These are phyloP conservation scores for Stenolophus ochropezus DNA, from an alignment of 2,888 invertebrate genomes.

Conservation along the genomic window DNA sequence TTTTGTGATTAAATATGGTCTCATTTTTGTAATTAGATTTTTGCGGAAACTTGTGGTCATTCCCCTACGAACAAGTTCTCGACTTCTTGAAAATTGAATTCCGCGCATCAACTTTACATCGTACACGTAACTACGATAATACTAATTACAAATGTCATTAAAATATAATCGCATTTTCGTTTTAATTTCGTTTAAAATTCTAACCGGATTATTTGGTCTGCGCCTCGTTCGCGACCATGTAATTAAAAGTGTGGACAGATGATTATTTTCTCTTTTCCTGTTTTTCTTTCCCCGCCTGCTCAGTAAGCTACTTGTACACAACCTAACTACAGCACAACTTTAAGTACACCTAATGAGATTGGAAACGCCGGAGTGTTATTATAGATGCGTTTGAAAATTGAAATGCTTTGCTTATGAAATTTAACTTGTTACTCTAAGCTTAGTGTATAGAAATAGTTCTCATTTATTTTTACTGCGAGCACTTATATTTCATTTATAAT, in stretches of 20 bases:
- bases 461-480: neutral
- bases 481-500: neutral
- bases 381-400: neutral
- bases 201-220: conserved; percentile 36
- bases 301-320: neutral
- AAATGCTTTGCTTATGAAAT: neutral
- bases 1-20: too few relatives aligned
- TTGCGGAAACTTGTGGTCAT: neutral
- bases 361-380: neutral
- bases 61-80: neutral
- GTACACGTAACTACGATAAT: conserved; percentile 40
- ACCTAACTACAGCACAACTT: neutral
- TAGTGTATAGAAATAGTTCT: neutral
- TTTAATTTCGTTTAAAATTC: conserved; percentile 49
- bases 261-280: conserved; percentile 42
- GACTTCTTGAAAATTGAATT: neutral
- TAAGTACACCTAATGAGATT: conserved; percentile 15
- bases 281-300: neutral
- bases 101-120: neutral
- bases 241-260: conserved; percentile 46
- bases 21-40: too few relatives aligned
- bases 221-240: neutral
- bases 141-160: conserved; percentile 58
- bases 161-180: conserved; percentile 57
- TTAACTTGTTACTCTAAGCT: neutral